Evolutionary conservation across 2,888 invertebrate species (phyloP).

Genomic region (Drosophila macrospina): DNA sequence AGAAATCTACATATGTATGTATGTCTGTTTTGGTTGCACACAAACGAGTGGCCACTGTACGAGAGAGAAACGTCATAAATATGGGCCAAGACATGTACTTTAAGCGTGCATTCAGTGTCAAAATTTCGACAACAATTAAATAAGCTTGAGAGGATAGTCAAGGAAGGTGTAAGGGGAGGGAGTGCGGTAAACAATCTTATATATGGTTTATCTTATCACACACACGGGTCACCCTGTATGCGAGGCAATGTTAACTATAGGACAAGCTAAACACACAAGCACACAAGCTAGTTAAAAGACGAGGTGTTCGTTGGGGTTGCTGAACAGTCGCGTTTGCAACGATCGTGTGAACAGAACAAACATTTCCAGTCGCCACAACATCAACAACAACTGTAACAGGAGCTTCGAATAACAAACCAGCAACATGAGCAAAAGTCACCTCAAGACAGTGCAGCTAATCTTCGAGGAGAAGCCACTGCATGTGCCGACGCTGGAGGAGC

Average conservation of each 20-base stretch:
- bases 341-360: conserved; percentile 58
- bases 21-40: neutral
- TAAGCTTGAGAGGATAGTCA: conserved; percentile 5
- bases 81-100: conserved; percentile 39
- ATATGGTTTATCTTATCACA: conserved; percentile 68
- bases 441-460: conserved; percentile 83
- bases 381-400: neutral
- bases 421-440: conserved; percentile 71
- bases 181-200: neutral
- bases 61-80: conserved; percentile 10
- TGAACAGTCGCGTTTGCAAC: conserved; percentile 64
- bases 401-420: conserved; percentile 8
- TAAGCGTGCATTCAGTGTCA: conserved; percentile 41
- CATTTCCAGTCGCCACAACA: neutral
- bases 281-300: conserved; percentile 32
- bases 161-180: too few species aligned
- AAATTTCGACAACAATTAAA: conserved; percentile 42
- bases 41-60: conserved; percentile 30
- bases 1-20: conserved; percentile 12
- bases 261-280: conserved; percentile 46
- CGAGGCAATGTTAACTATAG: conserved; percentile 73
- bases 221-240: conserved; percentile 67
- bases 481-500: conserved; percentile 88
- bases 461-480: conserved; percentile 87
- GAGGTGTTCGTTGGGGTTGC: conserved; percentile 16